Conservation (phyloP, 2,888 invertebrate genomes). For the Ellobium chinense region DNA sequence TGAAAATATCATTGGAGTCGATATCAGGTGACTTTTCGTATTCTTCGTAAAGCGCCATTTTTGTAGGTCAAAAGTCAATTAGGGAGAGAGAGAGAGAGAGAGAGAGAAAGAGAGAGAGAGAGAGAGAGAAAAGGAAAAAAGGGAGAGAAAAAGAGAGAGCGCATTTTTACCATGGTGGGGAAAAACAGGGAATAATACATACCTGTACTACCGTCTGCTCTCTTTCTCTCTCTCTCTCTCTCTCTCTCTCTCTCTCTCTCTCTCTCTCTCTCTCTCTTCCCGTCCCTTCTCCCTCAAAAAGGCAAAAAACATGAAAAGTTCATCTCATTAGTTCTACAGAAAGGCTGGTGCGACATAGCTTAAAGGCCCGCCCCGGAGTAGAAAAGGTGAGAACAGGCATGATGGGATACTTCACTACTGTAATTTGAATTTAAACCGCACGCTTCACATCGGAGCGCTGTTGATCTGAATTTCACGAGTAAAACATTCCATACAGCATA, state of each 20-base stretch:
- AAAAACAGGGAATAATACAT: not conserved
- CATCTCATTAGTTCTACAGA: too few relatives aligned
- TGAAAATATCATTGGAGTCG: too few relatives aligned
- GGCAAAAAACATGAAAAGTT: too few relatives aligned
- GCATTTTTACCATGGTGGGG: not conserved
- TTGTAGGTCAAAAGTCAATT: not conserved
- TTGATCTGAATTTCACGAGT: too few relatives aligned
- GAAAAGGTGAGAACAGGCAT: too few relatives aligned
- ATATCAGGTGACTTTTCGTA: not conserved
- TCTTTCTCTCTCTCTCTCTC: constrained; percentile 28
- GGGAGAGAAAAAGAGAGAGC: not conserved
- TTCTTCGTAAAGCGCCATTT: too few relatives aligned
- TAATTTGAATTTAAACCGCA: too few relatives aligned
- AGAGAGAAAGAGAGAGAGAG: not conserved
- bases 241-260: constrained; percentile 22
- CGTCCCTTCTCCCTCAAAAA: not conserved
- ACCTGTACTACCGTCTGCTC: not conserved
- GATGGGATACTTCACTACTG: too few relatives aligned
- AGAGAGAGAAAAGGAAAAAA: constrained; percentile 1
- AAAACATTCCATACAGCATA: too few relatives aligned
- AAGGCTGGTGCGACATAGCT: too few relatives aligned
- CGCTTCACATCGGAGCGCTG: too few relatives aligned
- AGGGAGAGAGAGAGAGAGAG: not conserved
- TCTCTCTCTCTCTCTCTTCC: not conserved
- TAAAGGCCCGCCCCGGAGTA: too few relatives aligned